Evolutionary conservation across 2,797 vertebrate species (phyloP).

Genomic region (Miichthys miiuy): DNA sequence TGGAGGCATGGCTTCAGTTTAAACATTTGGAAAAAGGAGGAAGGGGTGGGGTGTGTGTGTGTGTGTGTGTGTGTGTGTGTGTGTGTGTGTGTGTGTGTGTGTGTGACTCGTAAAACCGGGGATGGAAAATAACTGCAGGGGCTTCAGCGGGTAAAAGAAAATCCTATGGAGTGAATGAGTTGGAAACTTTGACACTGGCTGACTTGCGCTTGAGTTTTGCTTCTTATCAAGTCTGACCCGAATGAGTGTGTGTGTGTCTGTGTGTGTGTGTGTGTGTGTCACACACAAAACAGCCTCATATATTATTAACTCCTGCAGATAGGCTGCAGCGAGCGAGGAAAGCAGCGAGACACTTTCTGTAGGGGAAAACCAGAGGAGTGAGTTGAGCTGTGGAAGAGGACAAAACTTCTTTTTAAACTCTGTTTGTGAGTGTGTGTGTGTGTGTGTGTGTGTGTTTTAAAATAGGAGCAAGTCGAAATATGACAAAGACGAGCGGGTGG

Average conservation of each 20-base stretch:
- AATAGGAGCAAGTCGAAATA: constrained; percentile 5
- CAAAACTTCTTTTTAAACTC: constrained; percentile 26
- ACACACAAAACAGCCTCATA: constrained; percentile 71
- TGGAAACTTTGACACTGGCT: constrained; percentile 56
- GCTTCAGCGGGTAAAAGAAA: constrained; percentile 1
- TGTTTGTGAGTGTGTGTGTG: too few species aligned
- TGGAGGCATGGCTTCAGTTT: constrained; percentile 39
- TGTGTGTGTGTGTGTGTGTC: constrained; percentile 38
- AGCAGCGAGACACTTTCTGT: constrained; percentile 11
- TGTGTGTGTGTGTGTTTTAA: background rate
- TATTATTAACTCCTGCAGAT: constrained; percentile 83
- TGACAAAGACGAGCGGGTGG: constrained; percentile 8
- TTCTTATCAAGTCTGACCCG: constrained; percentile 59
- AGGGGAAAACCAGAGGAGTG: constrained; percentile 25
- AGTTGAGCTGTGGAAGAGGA: constrained; percentile 7
- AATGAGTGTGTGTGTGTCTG: constrained; percentile 38
- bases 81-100: too few species aligned
- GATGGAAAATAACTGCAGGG: constrained; percentile 58
- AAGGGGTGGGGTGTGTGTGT: constrained; percentile 12
- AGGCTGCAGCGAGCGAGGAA: constrained; percentile 36
- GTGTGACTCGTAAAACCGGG: constrained; percentile 31
- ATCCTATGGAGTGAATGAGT: constrained; percentile 33
- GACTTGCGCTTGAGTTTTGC: background rate
- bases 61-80: too few species aligned
- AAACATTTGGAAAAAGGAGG: constrained; percentile 52